Percentiles rank a stretch among this genome's conserved stretches.
phyloP scores from a whole-genome alignment of 2,113 vertebrate species.

The Nothobranchius furzeri region DNA sequence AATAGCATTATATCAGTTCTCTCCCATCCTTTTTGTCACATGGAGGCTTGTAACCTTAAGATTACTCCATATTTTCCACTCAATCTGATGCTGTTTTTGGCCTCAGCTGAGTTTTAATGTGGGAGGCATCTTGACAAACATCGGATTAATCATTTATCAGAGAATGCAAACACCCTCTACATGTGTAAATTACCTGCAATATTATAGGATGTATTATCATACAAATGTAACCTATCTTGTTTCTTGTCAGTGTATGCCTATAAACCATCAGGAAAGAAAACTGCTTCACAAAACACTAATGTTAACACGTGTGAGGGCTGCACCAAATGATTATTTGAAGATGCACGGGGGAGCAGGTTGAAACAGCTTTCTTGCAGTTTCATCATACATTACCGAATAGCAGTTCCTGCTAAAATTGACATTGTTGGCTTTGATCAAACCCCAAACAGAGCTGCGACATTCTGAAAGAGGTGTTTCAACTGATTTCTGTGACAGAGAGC shows the following conservation, averaged over 20 bases:
- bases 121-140: conserved; percentile 41
- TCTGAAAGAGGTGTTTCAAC: conserved; percentile 76
- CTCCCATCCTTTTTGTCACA: conserved; percentile 5
- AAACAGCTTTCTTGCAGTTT: conserved; percentile 83
- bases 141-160: conserved; percentile 52
- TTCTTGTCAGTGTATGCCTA: conserved; percentile 61
- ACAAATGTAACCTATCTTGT: conserved; percentile 62
- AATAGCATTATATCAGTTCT: conserved; percentile 12
- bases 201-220: conserved; percentile 52
- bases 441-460: conserved; percentile 72
- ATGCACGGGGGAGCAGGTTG: conserved; percentile 65
- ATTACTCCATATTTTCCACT: background rate
- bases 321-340: conserved; percentile 78
- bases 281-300: conserved; percentile 37
- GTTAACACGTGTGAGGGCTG: conserved; percentile 62
- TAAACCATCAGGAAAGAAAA: conserved; percentile 51
- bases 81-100: background rate
- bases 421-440: conserved; percentile 82
- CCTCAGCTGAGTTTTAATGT: background rate
- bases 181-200: conserved; percentile 62
- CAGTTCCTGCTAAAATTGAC: conserved; percentile 78
- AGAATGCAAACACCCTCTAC: conserved; percentile 45
- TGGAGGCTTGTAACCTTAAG: conserved; percentile 15
- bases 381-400: conserved; percentile 79
- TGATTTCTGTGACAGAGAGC: conserved; percentile 77